Conservation (phyloP, 2,797 vertebrate species). For the Myotis findleyi region DNA sequence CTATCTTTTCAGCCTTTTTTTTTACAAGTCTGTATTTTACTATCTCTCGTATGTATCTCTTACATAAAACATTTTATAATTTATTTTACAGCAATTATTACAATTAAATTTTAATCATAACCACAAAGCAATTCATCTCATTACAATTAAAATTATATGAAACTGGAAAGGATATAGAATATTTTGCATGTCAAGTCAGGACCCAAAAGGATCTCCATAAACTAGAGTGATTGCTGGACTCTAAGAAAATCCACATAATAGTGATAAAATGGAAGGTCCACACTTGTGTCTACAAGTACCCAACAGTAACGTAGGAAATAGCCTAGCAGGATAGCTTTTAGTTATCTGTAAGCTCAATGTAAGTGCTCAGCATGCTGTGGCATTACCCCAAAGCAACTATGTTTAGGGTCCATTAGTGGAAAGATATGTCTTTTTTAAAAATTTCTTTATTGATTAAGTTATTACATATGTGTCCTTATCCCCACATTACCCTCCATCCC, state of each 20-base stretch:
- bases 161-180: slow-evolving; percentile 42
- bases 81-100: slow-evolving; percentile 70
- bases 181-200: slow-evolving; percentile 13
- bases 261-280: not conserved
- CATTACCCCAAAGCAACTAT: not conserved
- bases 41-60: slow-evolving; percentile 59
- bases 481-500: too few relatives aligned
- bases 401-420: not conserved
- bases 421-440: not conserved
- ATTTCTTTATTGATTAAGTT: too few relatives aligned
- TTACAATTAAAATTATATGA: slow-evolving; percentile 66
- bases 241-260: not conserved
- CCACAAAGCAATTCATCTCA: slow-evolving; percentile 54
- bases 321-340: not conserved
- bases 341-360: not conserved
- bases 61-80: slow-evolving; percentile 70
- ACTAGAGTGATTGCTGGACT: not conserved
- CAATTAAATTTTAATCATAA: slow-evolving; percentile 66
- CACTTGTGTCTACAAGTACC: not conserved
- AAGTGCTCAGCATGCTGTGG: not conserved
- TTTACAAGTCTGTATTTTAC: slow-evolving; percentile 57
- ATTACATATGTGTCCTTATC: too few relatives aligned
- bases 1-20: slow-evolving; percentile 56
- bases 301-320: not conserved
- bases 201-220: slow-evolving; percentile 27